A percentile compares a stretch with the other conserved stretches of the same genome.
These are phyloP conservation scores for Tragopan temminckii DNA, from an alignment of 2,797 vertebrate genomes.

Conservation along the genomic window DNA sequence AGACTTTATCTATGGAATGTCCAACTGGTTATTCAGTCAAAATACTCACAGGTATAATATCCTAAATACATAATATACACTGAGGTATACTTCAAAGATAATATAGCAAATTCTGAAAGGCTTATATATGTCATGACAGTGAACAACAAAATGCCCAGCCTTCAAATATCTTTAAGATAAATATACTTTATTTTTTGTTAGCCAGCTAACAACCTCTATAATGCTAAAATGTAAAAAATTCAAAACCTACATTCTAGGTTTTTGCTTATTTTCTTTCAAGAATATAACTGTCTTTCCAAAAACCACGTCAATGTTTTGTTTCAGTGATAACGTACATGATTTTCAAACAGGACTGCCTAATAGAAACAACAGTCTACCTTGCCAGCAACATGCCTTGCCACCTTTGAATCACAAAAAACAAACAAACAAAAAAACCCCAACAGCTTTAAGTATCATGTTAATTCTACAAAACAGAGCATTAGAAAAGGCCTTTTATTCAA, in stretches of 20 bases:
- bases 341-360: slow-evolving; percentile 11
- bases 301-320: not conserved
- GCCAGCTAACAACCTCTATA: not conserved
- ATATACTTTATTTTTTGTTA: not conserved
- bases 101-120: not conserved
- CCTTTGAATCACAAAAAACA: not conserved
- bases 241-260: rapidly evolving
- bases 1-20: not conserved
- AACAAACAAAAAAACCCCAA: not conserved
- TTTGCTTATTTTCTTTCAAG: not conserved
- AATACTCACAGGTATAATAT: not conserved
- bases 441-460: not conserved
- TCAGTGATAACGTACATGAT: not conserved
- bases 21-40: not conserved
- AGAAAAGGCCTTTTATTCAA: not conserved
- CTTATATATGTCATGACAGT: not conserved
- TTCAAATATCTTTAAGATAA: not conserved
- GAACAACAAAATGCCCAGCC: not conserved
- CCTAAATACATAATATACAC: not conserved
- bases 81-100: not conserved
- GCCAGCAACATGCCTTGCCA: not conserved
- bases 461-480: not conserved
- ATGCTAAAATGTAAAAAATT: not conserved
- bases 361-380: not conserved
- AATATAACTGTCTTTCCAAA: not conserved